Evolutionary conservation across 1,140 invertebrate species (phyloP).

Genomic region (Lordiphosa collinella): DNA sequence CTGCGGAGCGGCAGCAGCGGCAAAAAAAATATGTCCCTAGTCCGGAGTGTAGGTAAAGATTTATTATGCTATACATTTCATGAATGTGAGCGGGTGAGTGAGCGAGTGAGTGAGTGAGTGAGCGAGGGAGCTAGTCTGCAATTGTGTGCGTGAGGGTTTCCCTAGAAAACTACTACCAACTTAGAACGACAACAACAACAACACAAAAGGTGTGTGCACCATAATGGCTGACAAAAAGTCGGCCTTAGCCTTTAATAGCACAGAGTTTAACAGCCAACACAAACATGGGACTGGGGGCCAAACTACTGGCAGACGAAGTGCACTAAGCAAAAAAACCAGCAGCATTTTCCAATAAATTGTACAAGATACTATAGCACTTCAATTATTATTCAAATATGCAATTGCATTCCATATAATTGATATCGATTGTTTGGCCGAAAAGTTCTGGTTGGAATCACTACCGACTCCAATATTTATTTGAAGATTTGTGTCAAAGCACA

Average conservation of each 20-base stretch:
- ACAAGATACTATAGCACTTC: no score
- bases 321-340: constrained; percentile 12
- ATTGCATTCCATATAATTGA: no score
- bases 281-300: constrained; percentile 39
- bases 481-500: no score
- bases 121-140: constrained; percentile 1
- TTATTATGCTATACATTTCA: constrained; percentile 77
- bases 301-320: background rate
- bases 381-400: no score
- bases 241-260: constrained; percentile 75
- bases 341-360: background rate
- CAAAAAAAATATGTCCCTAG: constrained; percentile 55
- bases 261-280: constrained; percentile 74
- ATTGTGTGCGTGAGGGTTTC: constrained; percentile 58
- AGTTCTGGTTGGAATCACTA: no score
- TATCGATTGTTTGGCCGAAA: no score
- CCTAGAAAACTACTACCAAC: constrained; percentile 64
- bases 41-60: constrained; percentile 63
- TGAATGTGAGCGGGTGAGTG: constrained; percentile 57
- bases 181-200: constrained; percentile 36
- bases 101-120: constrained; percentile 25
- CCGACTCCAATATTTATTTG: no score
- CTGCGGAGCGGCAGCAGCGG: constrained; percentile 41
- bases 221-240: constrained; percentile 77
- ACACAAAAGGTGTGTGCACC: constrained; percentile 66